Conservation (phyloP, 2,113 vertebrate species). For the Lates calcarifer region DNA sequence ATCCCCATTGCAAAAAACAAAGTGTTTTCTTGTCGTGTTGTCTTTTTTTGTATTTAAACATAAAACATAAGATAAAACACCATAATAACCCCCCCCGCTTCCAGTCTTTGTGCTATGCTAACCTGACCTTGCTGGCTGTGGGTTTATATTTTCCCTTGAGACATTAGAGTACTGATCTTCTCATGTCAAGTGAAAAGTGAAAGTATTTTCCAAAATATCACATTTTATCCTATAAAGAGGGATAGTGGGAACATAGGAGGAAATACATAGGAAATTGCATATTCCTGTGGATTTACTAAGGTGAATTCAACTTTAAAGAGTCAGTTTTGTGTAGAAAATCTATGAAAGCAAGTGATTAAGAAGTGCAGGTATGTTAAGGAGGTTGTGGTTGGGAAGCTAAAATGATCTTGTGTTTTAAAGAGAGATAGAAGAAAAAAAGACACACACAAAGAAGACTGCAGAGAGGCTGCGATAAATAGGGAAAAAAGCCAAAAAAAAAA, state of each 20-base stretch:
- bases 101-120: slow-evolving; percentile 11
- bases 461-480: neutral
- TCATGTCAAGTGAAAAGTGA: neutral
- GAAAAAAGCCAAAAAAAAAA: neutral
- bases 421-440: neutral
- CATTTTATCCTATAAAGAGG: neutral
- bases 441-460: neutral
- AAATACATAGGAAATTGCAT: neutral
- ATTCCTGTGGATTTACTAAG: neutral
- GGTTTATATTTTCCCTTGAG: neutral
- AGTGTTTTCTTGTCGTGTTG: neutral
- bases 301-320: neutral
- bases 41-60: no score
- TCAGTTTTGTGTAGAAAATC: neutral
- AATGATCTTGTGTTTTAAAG: neutral
- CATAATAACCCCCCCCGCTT: neutral
- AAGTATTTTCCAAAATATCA: neutral
- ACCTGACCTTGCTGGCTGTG: neutral
- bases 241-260: neutral
- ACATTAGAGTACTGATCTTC: neutral
- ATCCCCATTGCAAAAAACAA: neutral
- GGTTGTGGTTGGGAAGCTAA: neutral
- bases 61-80: no score
- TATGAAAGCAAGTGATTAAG: neutral
- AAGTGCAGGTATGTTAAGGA: neutral